Conservation (phyloP, 2,888 invertebrate species). For the Tryphoninae sp. region DNA sequence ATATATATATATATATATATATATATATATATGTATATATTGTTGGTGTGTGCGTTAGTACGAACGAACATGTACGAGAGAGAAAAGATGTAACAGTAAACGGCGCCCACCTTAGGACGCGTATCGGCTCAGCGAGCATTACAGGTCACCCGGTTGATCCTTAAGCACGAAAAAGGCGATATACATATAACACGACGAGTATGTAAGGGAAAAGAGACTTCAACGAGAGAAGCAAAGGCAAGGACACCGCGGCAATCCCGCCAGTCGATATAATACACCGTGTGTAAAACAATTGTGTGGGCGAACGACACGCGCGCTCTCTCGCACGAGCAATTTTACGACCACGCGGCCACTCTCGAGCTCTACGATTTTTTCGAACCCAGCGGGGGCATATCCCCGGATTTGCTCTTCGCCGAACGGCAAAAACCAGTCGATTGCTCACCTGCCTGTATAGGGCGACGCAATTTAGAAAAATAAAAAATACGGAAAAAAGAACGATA, state of each 20-base stretch:
- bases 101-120: slow-evolving; percentile 54
- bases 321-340: slow-evolving; percentile 45
- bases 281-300: slow-evolving; percentile 51
- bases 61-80: slow-evolving; percentile 14
- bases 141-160: slow-evolving; percentile 54
- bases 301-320: slow-evolving; percentile 40
- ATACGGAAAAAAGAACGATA: background rate
- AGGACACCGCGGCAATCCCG: slow-evolving; percentile 41
- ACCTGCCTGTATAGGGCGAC: slow-evolving; percentile 15
- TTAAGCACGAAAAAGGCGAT: slow-evolving; percentile 35
- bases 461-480: background rate
- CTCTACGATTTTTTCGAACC: slow-evolving; percentile 16
- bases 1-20: slow-evolving; percentile 4
- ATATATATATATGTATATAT: background rate
- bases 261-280: slow-evolving; percentile 18
- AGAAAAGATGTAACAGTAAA: slow-evolving; percentile 60
- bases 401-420: background rate
- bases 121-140: slow-evolving; percentile 47
- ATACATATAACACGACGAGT: slow-evolving; percentile 20
- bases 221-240: slow-evolving; percentile 44
- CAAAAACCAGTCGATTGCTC: slow-evolving; percentile 28
- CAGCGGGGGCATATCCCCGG: slow-evolving; percentile 10
- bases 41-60: background rate
- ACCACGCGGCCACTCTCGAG: slow-evolving; percentile 16
- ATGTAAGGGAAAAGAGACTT: slow-evolving; percentile 19